Conservation (phyloP, 2,797 vertebrate genomes). For the Enteromius anoplus region DNA sequence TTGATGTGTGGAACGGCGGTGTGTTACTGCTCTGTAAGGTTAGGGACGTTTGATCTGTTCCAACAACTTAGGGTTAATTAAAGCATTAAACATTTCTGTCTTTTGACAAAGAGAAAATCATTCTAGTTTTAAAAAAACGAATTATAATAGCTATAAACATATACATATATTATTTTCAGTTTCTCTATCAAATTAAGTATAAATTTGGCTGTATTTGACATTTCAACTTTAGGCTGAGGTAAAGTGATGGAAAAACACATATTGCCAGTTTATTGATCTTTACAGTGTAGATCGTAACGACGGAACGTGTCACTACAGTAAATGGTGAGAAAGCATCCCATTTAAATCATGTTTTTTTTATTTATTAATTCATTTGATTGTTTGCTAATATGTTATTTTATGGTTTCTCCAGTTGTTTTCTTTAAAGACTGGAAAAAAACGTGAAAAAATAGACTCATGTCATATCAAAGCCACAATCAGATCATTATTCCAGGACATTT, state of each 20-base stretch:
- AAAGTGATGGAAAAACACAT: background rate
- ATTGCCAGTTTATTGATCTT: background rate
- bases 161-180: background rate
- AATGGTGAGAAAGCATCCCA: background rate
- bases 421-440: background rate
- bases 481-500: background rate
- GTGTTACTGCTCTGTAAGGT: background rate
- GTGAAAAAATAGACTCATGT: background rate
- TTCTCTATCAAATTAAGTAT: background rate
- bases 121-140: background rate
- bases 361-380: background rate
- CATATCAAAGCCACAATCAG: background rate
- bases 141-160: background rate
- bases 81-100: background rate
- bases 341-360: background rate
- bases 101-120: background rate
- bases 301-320: background rate
- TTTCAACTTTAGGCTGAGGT: background rate
- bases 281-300: background rate
- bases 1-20: background rate
- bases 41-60: background rate
- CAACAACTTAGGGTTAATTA: background rate
- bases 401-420: background rate
- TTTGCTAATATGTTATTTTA: background rate
- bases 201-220: background rate